phyloP scores from a whole-genome alignment of 2,797 vertebrate species.

The Anniella stebbinsi region DNA sequence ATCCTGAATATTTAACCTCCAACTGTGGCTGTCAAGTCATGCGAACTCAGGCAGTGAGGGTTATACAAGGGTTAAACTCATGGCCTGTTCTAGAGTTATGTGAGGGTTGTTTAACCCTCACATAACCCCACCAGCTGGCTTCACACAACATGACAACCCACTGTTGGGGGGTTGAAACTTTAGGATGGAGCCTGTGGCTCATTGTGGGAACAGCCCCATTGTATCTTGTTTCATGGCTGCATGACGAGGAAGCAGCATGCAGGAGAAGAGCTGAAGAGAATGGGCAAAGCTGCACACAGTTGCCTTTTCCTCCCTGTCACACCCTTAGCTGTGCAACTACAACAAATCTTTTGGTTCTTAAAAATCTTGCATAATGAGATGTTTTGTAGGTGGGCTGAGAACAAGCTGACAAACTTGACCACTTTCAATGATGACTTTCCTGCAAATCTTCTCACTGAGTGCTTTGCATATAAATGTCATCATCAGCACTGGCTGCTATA shows the following conservation, averaged over 20 bases:
- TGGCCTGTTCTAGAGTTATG: too few relatives aligned
- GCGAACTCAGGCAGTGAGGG: too few relatives aligned
- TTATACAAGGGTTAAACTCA: too few relatives aligned
- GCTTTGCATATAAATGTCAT: slow-evolving; percentile 75
- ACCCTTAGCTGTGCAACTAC: slow-evolving; percentile 36
- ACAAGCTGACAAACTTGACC: slow-evolving; percentile 68
- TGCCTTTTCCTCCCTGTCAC: slow-evolving; percentile 30
- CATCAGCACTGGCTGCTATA: slow-evolving; percentile 75
- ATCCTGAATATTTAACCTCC: too few relatives aligned
- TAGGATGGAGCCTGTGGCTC: too few relatives aligned
- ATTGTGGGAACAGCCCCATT: too few relatives aligned
- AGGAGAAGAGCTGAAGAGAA: background rate
- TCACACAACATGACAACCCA: too few relatives aligned
- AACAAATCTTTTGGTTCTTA: slow-evolving; percentile 48
- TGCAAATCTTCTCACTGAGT: slow-evolving; percentile 69
- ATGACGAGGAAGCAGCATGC: slow-evolving; percentile 19
- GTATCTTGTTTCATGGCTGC: background rate
- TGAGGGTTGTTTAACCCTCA: too few relatives aligned
- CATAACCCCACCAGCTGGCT: too few relatives aligned
- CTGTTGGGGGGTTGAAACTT: too few relatives aligned
- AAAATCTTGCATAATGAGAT: slow-evolving; percentile 56
- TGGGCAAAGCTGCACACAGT: background rate
- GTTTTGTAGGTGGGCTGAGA: slow-evolving; percentile 60
- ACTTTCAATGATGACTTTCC: slow-evolving; percentile 69
- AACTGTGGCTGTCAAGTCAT: too few relatives aligned